Base-by-base conservation (phyloP, 2,797 vertebrate genomes). In the Brachyalestes nurse region DNA sequence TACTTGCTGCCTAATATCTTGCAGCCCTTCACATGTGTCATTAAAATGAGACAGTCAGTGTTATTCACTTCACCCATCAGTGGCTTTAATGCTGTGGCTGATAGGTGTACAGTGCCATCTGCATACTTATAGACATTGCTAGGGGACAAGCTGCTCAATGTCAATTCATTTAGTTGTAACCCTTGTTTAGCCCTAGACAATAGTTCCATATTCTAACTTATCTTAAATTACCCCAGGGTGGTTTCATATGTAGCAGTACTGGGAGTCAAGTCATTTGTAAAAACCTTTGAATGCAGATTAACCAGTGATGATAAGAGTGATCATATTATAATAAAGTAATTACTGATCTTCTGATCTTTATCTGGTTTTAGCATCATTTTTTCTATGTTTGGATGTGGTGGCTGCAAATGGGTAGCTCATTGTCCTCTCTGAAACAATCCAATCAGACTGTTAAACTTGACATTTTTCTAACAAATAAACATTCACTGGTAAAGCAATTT, bases 291-390 rank as follows among this genome's bases (percentile, higher is more conserved):
- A 42, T 40, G 69, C 12, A 2, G 67, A 71, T 79, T 12, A 64
- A 79, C 49, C 47, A 19, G 58, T 67, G n/a, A n/a, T n/a, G 58
- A 79, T 62, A 40, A 79, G 28, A 72, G 9, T 19, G 58, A 72
- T 64, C 69, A 38, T 25, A 79, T 72, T 72, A 64, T 45, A 40
- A n/a, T 64, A 25, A 62, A 79, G 58, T 72, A 72, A 79, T 72
- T 79, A 64, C 58, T 72, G 69, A 79, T 58, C 69, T 72, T 53
- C 58, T 72, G 69, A 61, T 79, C 58, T 64, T 70, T 34, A 28
- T 72, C 77, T 72, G 28, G 45, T 42, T 64, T 72, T 42, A 61
- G 53, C 53, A 72, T 64, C 23, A 21, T 61, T 19, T 72, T 42
- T 62, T 53, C 0, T 13, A 2, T 16, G 13, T 69, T 69, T 47